Evolutionary conservation across 1,140 invertebrate genomes (phyloP), one percentile per base, ranked within the genome.

Genomic region (Glossosoma conforme): DNA sequence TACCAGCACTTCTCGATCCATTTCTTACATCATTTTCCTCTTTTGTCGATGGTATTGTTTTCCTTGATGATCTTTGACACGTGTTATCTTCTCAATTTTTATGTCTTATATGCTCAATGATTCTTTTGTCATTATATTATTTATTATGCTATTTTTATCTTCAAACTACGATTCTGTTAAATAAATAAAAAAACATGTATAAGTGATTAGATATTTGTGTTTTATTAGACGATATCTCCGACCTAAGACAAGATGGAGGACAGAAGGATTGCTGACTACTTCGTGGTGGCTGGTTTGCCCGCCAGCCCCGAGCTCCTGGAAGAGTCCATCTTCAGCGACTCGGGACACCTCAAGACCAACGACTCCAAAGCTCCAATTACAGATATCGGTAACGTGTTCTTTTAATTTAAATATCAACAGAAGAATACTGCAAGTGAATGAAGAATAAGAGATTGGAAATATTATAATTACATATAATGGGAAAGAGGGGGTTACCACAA

Each of bases 241-340:
- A n/a, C n/a, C n/a, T 28, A 9, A 20, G 21, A 30, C 28, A 51
- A 52, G 55, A 90, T 90, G 87, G 88, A 90, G 63, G 88, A 90
- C 61, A 76, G 85, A 62, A 77, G 85, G 67, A 84, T 91, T 40
- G 87, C 86, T 14, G 88, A 99, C 74, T 98, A 98, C 74, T 98
- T 99, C 80, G 93, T 99, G 49, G 87, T 99, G 28, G 94, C 94
- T 65, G 96, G 96, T 13, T 75, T 98, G 62, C 87, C 91, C 8
- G 86, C 88, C 22, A 80, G 89, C 65, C 79, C 82, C 38, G 75
- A 90, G 71, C 76, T 84, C 65, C 67, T 93, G 17, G 88, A 90
- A 63, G 92, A 95, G 64, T 83, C 81, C 53, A 81, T 84, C 76
- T 79, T 83, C 65, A 78, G 83, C 57, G 86, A 94, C 71, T 83